A percentile compares a stretch with the other conserved stretches of the same genome.
phyloP scores from a whole-genome alignment of 2,888 invertebrate genomes.

The Vandiemenella viatica region DNA sequence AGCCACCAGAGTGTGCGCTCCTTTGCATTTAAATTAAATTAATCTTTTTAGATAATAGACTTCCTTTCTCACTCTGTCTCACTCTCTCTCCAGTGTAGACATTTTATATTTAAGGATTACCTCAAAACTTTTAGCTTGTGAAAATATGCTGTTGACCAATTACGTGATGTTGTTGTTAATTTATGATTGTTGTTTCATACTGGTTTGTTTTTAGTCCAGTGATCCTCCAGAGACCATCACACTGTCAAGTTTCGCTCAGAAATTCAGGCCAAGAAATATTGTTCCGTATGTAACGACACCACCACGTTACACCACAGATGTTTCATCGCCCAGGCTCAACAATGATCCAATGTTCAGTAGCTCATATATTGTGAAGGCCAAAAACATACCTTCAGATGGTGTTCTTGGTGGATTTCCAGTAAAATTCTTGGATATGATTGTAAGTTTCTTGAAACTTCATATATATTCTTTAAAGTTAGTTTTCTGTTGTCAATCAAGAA shows the following conservation, averaged over 20 bases:
- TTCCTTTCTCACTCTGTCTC: too few relatives aligned
- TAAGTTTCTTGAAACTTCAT: slow-evolving; percentile 23
- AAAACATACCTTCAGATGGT: slow-evolving; percentile 8
- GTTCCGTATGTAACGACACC: slow-evolving; percentile 26
- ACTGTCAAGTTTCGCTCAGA: slow-evolving; percentile 65
- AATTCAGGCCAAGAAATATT: slow-evolving; percentile 55
- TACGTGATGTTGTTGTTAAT: too few relatives aligned
- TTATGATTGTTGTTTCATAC: too few relatives aligned
- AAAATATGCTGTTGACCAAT: too few relatives aligned
- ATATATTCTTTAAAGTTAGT: too few relatives aligned
- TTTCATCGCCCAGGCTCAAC: slow-evolving; percentile 30
- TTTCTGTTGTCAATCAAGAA: too few relatives aligned
- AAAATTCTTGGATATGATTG: slow-evolving; percentile 66
- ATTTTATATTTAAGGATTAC: too few relatives aligned
- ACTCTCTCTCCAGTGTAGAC: too few relatives aligned
- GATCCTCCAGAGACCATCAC: slow-evolving; percentile 84
- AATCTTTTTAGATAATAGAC: too few relatives aligned
- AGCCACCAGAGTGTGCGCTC: too few relatives aligned
- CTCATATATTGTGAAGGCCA: slow-evolving; percentile 28
- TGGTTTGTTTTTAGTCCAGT: slow-evolving; percentile 42
- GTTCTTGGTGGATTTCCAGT: slow-evolving; percentile 69
- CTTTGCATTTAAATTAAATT: too few relatives aligned
- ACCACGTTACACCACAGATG: slow-evolving; percentile 28
- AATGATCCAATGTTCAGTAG: slow-evolving; percentile 57
- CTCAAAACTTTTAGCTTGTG: too few relatives aligned